A percentile compares a stretch with the other conserved stretches of the same genome.
These are phyloP conservation scores for Silurus meridionalis DNA, from an alignment of 2,113 vertebrate species.

Conservation along the genomic window DNA sequence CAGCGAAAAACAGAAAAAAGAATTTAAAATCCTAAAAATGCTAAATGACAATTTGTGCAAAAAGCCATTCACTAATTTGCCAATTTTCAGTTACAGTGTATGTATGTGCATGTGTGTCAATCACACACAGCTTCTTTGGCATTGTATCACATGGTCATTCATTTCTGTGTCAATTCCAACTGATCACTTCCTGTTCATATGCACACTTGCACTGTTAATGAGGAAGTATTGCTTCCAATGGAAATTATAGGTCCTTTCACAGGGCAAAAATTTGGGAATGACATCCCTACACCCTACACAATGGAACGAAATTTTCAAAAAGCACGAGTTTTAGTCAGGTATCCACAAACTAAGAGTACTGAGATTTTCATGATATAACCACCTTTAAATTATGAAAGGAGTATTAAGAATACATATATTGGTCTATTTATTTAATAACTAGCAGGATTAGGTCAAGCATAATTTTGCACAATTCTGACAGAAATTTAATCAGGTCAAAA, in stretches of 20 bases:
- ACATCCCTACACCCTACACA: not conserved
- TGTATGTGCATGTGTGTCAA: not conserved
- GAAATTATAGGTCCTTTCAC: not conserved
- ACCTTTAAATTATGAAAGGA: not conserved
- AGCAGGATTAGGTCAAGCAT: not conserved
- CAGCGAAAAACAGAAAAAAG: not conserved
- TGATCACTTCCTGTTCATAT: not conserved
- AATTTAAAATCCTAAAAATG: not conserved
- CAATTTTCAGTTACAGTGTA: not conserved
- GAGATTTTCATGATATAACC: not conserved
- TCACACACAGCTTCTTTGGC: not conserved
- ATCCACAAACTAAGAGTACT: not conserved
- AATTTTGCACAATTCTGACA: not conserved
- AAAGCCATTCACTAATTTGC: not conserved
- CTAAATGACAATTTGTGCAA: not conserved
- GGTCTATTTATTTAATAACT: not conserved
- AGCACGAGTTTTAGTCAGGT: not conserved
- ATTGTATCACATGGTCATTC: not conserved
- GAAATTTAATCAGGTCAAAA: not conserved
- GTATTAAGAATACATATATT: not conserved
- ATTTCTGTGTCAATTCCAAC: not conserved
- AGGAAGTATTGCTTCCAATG: not conserved
- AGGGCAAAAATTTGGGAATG: not conserved
- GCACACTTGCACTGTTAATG: slow-evolving; percentile 9
- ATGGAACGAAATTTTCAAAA: not conserved